phyloP scores from a whole-genome alignment of 1,140 invertebrate species.

The Cydia amplana region DNA sequence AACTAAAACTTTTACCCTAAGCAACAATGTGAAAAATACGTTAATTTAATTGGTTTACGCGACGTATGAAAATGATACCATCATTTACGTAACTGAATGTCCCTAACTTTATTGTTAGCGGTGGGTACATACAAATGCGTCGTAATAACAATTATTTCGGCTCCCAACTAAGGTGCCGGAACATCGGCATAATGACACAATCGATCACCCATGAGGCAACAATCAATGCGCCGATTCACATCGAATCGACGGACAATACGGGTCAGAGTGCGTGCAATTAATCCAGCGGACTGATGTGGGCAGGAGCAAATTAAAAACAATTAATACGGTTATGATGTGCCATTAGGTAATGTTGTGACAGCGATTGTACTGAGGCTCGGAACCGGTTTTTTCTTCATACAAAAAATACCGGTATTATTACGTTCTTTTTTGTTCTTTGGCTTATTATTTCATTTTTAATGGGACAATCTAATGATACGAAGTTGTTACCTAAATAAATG shows the following conservation, averaged over 20 bases:
- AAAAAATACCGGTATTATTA: too few species aligned
- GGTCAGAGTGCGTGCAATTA: constrained; percentile 17
- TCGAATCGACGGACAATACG: constrained; percentile 16
- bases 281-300: constrained; percentile 9
- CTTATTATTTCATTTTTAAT: too few species aligned
- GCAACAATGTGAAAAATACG: too few species aligned
- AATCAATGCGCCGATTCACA: constrained; percentile 19
- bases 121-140: neutral
- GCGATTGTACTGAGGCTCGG: neutral
- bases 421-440: too few species aligned
- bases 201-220: constrained; percentile 19
- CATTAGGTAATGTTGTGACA: constrained; percentile 7
- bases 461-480: too few species aligned
- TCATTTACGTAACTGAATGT: neutral
- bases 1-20: too few species aligned
- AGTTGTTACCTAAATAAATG: too few species aligned
- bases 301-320: constrained; percentile 28
- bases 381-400: too few species aligned
- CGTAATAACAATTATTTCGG: neutral
- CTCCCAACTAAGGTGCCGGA: constrained; percentile 12
- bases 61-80: too few species aligned
- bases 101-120: neutral
- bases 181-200: constrained; percentile 22
- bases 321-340: constrained; percentile 16
- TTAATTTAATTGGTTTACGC: too few species aligned